Evolutionary conservation across 2,113 vertebrate species (phyloP).

Genomic region (Oryzias curvinotus): DNA sequence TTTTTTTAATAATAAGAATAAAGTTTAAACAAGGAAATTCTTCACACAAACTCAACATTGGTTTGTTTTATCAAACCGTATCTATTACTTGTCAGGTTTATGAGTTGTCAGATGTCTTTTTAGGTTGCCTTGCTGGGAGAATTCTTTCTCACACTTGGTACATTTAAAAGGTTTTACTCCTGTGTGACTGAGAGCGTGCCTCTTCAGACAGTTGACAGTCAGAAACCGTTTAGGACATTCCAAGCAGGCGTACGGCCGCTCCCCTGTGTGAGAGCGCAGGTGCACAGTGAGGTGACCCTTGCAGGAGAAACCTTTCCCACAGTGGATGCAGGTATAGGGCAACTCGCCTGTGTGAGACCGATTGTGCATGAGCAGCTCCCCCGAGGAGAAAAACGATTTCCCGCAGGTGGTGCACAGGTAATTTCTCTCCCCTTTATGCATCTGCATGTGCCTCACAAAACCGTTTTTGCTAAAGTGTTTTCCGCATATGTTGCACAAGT

Average conservation of each 20-base stretch:
- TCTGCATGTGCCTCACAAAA: slow-evolving; percentile 57
- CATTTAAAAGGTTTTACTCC: slow-evolving; percentile 63
- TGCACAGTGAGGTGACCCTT: slow-evolving; percentile 61
- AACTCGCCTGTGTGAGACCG: slow-evolving; percentile 63
- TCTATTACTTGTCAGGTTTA: slow-evolving; percentile 21
- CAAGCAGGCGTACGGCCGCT: slow-evolving; percentile 56
- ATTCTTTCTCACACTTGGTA: slow-evolving; percentile 49
- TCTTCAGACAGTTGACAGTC: slow-evolving; percentile 62
- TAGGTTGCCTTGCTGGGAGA: slow-evolving; percentile 68
- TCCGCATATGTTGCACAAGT: slow-evolving; percentile 53
- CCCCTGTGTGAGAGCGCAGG: slow-evolving; percentile 61
- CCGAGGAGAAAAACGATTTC: slow-evolving; percentile 63
- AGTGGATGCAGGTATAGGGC: slow-evolving; percentile 62
- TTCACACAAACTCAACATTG: not conserved
- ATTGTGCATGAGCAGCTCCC: slow-evolving; percentile 61
- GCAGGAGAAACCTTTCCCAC: slow-evolving; percentile 63
- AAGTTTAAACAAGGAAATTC: not conserved
- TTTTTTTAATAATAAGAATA: not conserved
- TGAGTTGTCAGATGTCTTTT: slow-evolving; percentile 62
- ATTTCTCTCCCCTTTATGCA: slow-evolving; percentile 65
- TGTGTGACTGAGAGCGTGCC: slow-evolving; percentile 61
- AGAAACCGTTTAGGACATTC: slow-evolving; percentile 63
- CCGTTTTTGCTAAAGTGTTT: slow-evolving; percentile 57
- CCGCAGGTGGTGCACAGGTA: slow-evolving; percentile 63
- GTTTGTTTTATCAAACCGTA: not conserved